Evolutionary conservation across 2,888 invertebrate genomes (phyloP).

Genomic region (Apotomis capreana): DNA sequence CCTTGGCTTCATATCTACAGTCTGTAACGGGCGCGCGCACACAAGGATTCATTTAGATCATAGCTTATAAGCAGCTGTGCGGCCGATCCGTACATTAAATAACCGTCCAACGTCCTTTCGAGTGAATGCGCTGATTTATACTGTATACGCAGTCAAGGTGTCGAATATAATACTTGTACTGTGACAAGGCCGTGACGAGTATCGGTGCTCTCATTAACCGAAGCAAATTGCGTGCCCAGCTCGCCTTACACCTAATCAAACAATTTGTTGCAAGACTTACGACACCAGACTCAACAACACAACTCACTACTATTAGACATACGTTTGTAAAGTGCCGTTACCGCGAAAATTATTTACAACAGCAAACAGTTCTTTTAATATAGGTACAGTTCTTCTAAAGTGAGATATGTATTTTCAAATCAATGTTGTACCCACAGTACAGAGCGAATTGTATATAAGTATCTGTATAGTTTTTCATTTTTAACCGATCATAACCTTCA

Average conservation of each 20-base stretch:
- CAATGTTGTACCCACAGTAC: too few relatives aligned
- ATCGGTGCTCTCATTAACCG: constrained; percentile 77
- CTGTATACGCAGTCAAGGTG: background rate
- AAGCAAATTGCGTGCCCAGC: constrained; percentile 72
- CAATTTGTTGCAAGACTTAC: constrained; percentile 64
- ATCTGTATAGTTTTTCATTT: too few relatives aligned
- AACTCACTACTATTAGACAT: constrained; percentile 23
- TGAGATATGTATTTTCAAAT: too few relatives aligned
- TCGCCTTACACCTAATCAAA: constrained; percentile 76
- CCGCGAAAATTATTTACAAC: background rate
- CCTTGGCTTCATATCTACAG: constrained; percentile 19
- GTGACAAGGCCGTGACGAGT: constrained; percentile 49
- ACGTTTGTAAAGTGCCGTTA: background rate
- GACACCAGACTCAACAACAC: constrained; percentile 52
- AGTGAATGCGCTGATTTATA: background rate
- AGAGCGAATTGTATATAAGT: too few relatives aligned
- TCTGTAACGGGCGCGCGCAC: constrained; percentile 20
- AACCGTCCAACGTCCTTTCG: background rate
- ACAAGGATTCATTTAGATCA: constrained; percentile 2
- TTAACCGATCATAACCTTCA: too few relatives aligned
- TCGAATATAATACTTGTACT: constrained; percentile 19
- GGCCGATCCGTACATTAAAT: background rate
- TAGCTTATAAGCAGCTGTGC: background rate
- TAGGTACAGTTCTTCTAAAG: background rate
- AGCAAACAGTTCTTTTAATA: too few relatives aligned